phyloP scores from a whole-genome alignment of 2,797 vertebrate genomes.

The Fundulus diaphanus region DNA sequence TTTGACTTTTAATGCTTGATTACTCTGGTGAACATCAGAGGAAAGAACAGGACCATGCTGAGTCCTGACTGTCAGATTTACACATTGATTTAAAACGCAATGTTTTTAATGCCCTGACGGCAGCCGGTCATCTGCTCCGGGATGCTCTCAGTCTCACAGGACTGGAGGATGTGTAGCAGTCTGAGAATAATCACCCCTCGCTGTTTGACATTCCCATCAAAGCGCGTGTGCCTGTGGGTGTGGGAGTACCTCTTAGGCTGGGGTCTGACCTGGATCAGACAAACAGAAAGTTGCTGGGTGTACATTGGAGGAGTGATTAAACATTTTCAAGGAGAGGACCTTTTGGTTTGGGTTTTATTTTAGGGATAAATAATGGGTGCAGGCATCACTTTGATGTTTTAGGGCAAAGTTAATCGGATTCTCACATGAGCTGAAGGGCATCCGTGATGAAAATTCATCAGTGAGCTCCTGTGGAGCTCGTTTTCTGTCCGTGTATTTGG shows the following conservation, averaged over 20 bases:
- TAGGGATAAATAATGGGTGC: background rate
- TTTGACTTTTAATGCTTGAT: conserved; percentile 29
- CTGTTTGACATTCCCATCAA: conserved; percentile 30
- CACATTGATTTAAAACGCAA: conserved; percentile 37
- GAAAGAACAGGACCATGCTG: conserved; percentile 34
- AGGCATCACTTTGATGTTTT: background rate
- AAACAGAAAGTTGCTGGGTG: background rate
- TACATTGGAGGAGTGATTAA: background rate
- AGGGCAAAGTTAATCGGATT: background rate
- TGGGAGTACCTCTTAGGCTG: conserved; percentile 36
- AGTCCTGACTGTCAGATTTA: conserved; percentile 58
- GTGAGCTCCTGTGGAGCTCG: background rate
- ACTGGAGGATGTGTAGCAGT: conserved; percentile 51
- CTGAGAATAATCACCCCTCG: conserved; percentile 58
- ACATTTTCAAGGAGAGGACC: background rate
- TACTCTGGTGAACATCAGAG: conserved; percentile 47
- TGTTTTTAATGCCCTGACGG: conserved; percentile 18
- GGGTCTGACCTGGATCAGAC: conserved; percentile 8
- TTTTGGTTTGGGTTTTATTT: background rate
- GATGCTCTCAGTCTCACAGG: conserved; percentile 9
- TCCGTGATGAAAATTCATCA: background rate
- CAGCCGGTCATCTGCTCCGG: conserved; percentile 18
- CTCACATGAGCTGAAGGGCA: background rate
- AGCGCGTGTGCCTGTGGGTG: conserved; percentile 9
- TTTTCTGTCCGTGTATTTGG: too few relatives aligned